Evolutionary conservation across 2,113 vertebrate species (phyloP).

Genomic region (Lathamus discolor): DNA sequence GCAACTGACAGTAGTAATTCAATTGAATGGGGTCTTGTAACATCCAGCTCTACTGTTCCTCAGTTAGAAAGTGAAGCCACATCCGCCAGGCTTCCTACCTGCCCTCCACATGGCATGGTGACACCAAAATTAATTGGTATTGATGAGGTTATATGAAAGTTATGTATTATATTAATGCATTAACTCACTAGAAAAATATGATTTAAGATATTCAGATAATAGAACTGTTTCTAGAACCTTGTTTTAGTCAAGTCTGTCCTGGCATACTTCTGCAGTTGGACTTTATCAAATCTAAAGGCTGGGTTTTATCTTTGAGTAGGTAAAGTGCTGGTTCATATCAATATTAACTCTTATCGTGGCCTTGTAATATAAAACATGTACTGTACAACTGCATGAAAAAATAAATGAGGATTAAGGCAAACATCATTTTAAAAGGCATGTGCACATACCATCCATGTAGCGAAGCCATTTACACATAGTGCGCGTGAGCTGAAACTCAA

Average conservation of each 20-base stretch:
- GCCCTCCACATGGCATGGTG: fast-evolving
- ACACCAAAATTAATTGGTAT: not conserved
- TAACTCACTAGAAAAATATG: slow-evolving; percentile 3
- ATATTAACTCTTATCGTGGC: not conserved
- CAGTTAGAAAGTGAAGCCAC: fast-evolving
- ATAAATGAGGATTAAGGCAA: not conserved
- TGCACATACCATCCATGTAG: not conserved
- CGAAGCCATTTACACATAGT: not conserved
- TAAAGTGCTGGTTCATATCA: slow-evolving; percentile 45
- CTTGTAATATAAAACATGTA: not conserved
- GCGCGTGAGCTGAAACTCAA: not conserved
- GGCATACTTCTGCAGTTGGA: not conserved
- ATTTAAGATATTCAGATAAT: slow-evolving; percentile 3
- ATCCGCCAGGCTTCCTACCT: not conserved
- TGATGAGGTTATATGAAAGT: not conserved
- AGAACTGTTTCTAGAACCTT: not conserved
- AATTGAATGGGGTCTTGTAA: fast-evolving
- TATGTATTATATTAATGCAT: not conserved
- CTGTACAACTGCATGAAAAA: slow-evolving; percentile 12
- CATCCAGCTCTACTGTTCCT: not conserved
- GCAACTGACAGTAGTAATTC: not conserved
- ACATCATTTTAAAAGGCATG: not conserved
- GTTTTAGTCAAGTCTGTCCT: not conserved
- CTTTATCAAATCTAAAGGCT: slow-evolving; percentile 15
- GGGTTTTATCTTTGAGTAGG: not conserved